Percentiles rank a stretch among this genome's conserved stretches.
Evolutionary conservation across 2,113 vertebrate species (phyloP).

Genomic region (Gasterosteus nipponicus): DNA sequence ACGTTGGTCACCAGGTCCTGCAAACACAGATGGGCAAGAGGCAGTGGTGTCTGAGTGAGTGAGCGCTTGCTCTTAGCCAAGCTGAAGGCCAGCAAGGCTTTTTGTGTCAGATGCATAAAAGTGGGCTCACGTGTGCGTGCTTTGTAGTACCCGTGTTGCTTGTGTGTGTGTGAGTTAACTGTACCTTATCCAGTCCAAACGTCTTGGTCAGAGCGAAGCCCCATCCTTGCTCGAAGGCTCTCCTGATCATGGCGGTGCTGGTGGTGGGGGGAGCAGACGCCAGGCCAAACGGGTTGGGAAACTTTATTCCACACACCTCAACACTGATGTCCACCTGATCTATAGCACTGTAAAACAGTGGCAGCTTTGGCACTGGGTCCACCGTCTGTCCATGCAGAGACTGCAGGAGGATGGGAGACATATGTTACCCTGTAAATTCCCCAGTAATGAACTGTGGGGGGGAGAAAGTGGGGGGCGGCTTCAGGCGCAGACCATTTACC

Average conservation of each 20-base stretch:
- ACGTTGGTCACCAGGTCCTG: conserved; percentile 96
- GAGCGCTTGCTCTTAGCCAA: neutral
- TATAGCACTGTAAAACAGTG: conserved; percentile 88
- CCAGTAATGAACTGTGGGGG: neutral
- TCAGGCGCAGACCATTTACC: conserved; percentile 69
- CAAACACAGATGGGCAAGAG: conserved; percentile 16
- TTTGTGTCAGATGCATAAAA: neutral
- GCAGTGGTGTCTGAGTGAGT: neutral
- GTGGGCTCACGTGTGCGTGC: neutral
- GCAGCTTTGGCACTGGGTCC: conserved; percentile 80
- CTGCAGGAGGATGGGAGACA: conserved; percentile 68
- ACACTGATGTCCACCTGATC: conserved; percentile 91
- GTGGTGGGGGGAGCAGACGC: conserved; percentile 93
- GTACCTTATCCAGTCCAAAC: conserved; percentile 91
- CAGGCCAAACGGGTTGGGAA: conserved; percentile 92
- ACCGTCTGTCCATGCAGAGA: conserved; percentile 80
- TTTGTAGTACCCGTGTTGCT: neutral
- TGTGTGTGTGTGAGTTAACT: neutral
- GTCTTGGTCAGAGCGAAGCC: conserved; percentile 95
- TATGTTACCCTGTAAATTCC: neutral
- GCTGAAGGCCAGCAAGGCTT: neutral
- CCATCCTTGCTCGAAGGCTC: conserved; percentile 93
- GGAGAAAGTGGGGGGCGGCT: neutral
- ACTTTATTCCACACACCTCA: conserved; percentile 88
- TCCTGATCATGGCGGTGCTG: conserved; percentile 90